phyloP scores from a whole-genome alignment of 1,140 invertebrate species.

The Penaeus indicus region DNA sequence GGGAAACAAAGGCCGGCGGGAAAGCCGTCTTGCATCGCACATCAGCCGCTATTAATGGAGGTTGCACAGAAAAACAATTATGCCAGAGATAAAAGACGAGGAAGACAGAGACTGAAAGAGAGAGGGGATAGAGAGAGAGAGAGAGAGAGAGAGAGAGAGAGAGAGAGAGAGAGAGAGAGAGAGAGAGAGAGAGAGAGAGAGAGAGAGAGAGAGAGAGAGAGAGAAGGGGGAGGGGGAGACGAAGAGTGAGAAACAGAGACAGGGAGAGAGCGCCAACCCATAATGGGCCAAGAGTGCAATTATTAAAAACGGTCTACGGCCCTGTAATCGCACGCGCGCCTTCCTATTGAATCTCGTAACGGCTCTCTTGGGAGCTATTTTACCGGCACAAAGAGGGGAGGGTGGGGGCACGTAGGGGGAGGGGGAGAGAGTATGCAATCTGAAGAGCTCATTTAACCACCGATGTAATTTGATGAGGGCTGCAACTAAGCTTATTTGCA shows the following conservation, averaged over 20 bases:
- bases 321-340: constrained; percentile 5
- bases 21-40: too few relatives aligned
- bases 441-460: constrained; percentile 46
- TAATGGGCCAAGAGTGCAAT: not conserved
- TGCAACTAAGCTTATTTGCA: constrained; percentile 35
- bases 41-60: too few relatives aligned
- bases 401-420: not conserved
- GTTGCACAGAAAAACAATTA: too few relatives aligned
- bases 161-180: too few relatives aligned
- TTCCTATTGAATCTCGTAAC: constrained; percentile 39
- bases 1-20: too few relatives aligned
- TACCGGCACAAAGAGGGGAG: not conserved
- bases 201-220: not conserved
- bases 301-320: constrained; percentile 33
- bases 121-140: too few relatives aligned
- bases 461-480: constrained; percentile 42
- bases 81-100: too few relatives aligned
- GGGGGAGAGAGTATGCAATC: constrained; percentile 38
- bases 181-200: too few relatives aligned
- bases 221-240: not conserved
- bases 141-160: too few relatives aligned
- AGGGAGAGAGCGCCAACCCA: not conserved
- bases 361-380: constrained; percentile 29
- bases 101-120: too few relatives aligned
- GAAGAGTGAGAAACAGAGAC: not conserved